Evolutionary conservation across 2,113 vertebrate genomes (phyloP).

Genomic region (Phalacrocorax aristotelis): DNA sequence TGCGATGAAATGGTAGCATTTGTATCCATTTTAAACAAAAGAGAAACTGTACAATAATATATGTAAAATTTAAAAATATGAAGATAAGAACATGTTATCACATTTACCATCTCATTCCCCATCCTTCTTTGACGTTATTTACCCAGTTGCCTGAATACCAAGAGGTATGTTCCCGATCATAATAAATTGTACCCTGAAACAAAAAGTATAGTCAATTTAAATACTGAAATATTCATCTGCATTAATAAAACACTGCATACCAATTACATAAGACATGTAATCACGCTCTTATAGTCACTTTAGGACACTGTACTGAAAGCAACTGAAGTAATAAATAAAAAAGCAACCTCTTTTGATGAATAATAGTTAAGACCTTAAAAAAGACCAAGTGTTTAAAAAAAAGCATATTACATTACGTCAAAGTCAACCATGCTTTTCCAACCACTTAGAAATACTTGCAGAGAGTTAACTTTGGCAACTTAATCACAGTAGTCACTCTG

Average conservation of each 20-base stretch:
- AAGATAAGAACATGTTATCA: background rate
- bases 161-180: conserved; percentile 78
- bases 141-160: conserved; percentile 93
- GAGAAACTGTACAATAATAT: background rate
- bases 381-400: background rate
- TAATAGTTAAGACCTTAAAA: background rate
- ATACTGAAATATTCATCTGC: background rate
- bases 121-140: conserved; percentile 82
- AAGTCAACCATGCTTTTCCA: background rate
- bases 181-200: conserved; percentile 85
- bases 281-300: accelerated
- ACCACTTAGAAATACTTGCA: background rate
- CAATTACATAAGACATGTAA: background rate
- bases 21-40: background rate
- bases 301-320: background rate
- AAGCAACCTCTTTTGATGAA: background rate
- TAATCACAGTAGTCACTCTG: background rate
- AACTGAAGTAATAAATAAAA: background rate
- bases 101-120: conserved; percentile 84
- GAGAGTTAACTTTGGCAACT: background rate
- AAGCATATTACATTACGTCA: background rate
- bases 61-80: background rate
- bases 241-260: background rate
- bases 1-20: background rate
- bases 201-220: background rate